Percentiles rank a stretch among this genome's conserved stretches.
These are phyloP conservation scores for Coenonympha glycerion DNA, from an alignment of 2,888 invertebrate genomes.

Conservation along the genomic window DNA sequence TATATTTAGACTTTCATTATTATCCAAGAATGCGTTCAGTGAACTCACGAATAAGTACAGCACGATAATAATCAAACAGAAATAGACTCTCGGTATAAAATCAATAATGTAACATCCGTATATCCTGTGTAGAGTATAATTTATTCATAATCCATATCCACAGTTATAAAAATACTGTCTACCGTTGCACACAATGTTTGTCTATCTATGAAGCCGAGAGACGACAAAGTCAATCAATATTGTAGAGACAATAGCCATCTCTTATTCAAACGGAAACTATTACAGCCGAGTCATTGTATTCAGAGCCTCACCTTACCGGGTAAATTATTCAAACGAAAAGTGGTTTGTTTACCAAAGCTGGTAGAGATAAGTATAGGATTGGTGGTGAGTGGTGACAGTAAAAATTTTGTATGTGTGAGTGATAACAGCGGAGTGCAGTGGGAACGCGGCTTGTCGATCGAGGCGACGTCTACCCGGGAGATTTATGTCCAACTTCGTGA, in stretches of 20 bases:
- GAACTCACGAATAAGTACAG: conserved; percentile 45
- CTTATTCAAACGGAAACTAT: conserved; percentile 75
- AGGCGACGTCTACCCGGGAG: conserved; percentile 60
- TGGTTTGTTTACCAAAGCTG: conserved; percentile 67
- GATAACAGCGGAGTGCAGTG: conserved; percentile 44
- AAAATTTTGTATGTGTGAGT: conserved; percentile 43
- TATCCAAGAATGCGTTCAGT: conserved; percentile 46
- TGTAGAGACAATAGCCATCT: conserved; percentile 68
- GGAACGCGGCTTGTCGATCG: conserved; percentile 45
- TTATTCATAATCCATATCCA: neutral
- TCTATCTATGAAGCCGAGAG: conserved; percentile 48
- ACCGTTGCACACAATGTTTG: conserved; percentile 20
- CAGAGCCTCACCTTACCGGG: conserved; percentile 61
- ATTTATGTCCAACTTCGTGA: conserved; percentile 68
- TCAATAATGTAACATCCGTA: conserved; percentile 4
- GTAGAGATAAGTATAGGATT: conserved; percentile 56
- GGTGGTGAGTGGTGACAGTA: conserved; percentile 51
- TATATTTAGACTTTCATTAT: conserved; percentile 62
- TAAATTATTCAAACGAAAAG: conserved; percentile 71
- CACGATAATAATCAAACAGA: conserved; percentile 22
- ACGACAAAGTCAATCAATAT: conserved; percentile 64
- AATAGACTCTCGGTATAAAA: conserved; percentile 19
- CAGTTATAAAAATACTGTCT: conserved; percentile 4
- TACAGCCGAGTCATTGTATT: conserved; percentile 69
- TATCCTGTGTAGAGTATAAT: conserved; percentile 1